A percentile compares a stretch with the other conserved stretches of the same genome.
These are phyloP conservation scores for Alfaro cultratus DNA, from an alignment of 2,797 vertebrate species.

Conservation along the genomic window DNA sequence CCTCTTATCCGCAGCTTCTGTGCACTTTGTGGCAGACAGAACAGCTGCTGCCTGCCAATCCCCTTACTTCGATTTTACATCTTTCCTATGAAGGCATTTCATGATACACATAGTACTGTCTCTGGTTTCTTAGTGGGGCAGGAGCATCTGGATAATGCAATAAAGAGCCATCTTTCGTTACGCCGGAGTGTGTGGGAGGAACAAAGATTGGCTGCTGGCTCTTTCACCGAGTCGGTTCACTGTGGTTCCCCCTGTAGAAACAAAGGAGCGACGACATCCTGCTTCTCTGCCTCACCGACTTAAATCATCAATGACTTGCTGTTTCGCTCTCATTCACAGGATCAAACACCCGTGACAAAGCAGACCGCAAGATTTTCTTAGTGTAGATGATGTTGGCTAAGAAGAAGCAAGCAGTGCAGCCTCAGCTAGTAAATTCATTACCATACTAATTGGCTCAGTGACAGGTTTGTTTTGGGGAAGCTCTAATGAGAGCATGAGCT, in stretches of 20 bases:
- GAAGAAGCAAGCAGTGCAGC: slow-evolving; percentile 43
- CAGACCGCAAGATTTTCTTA: slow-evolving; percentile 25
- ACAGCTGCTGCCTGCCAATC: slow-evolving; percentile 7
- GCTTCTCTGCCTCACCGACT: slow-evolving; percentile 27
- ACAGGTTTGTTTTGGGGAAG: slow-evolving; percentile 50
- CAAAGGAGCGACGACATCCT: slow-evolving; percentile 54
- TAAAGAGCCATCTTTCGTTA: slow-evolving; percentile 67
- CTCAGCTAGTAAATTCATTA: slow-evolving; percentile 57
- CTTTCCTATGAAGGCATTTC: slow-evolving; percentile 48
- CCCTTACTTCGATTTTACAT: slow-evolving; percentile 36
- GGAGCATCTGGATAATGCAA: slow-evolving; percentile 73
- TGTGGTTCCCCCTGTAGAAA: slow-evolving; percentile 56
- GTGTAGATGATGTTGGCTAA: slow-evolving; percentile 31
- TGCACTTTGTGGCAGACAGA: background rate
- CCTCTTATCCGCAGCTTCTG: slow-evolving; percentile 8
- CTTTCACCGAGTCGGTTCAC: slow-evolving; percentile 55
- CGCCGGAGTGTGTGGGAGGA: slow-evolving; percentile 66
- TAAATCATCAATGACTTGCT: slow-evolving; percentile 42
- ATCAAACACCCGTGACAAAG: slow-evolving; percentile 28
- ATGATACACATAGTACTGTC: slow-evolving; percentile 41
- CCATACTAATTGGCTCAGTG: slow-evolving; percentile 50
- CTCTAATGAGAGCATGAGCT: slow-evolving; percentile 40
- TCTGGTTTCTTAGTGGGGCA: slow-evolving; percentile 61
- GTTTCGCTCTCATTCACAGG: slow-evolving; percentile 31
- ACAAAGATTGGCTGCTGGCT: slow-evolving; percentile 67